phyloP scores from a whole-genome alignment of 1,140 invertebrate species.

The Yoshiicerus persimilis region DNA sequence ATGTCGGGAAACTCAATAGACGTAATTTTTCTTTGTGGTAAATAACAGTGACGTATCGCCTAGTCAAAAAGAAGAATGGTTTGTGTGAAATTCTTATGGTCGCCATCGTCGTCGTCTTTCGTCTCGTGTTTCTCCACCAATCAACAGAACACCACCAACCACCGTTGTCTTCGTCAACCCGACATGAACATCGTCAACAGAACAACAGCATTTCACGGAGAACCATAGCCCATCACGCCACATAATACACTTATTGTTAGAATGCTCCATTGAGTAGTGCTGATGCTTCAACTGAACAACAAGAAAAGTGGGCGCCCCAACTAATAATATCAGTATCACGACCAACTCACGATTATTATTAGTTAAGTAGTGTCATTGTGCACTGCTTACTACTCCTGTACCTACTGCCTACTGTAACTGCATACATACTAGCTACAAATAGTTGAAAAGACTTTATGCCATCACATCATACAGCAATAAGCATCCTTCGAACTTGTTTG shows the following conservation, averaged over 20 bases:
- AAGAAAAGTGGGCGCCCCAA: not conserved
- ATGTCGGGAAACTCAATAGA: not conserved
- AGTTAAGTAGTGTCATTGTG: too few relatives aligned
- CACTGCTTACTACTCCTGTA: too few relatives aligned
- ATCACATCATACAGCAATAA: not conserved
- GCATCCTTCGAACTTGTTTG: not conserved
- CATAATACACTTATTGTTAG: not conserved
- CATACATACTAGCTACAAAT: not conserved
- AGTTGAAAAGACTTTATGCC: not conserved
- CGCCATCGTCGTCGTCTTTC: not conserved
- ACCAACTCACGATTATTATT: too few relatives aligned
- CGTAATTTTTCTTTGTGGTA: conserved; percentile 29
- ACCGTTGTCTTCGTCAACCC: not conserved
- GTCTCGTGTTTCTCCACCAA: conserved; percentile 4
- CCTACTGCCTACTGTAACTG: too few relatives aligned
- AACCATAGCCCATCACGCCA: not conserved
- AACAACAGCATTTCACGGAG: not conserved
- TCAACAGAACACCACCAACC: not conserved
- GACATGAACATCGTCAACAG: not conserved
- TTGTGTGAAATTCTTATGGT: conserved; percentile 42
- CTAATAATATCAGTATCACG: not conserved
- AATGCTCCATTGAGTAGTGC: not conserved
- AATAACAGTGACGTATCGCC: conserved; percentile 48
- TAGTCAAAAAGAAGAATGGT: conserved; percentile 50
- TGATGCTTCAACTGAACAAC: not conserved